Conservation (phyloP, 2,113 vertebrate species). For the Paradoxurus hermaphroditus region DNA sequence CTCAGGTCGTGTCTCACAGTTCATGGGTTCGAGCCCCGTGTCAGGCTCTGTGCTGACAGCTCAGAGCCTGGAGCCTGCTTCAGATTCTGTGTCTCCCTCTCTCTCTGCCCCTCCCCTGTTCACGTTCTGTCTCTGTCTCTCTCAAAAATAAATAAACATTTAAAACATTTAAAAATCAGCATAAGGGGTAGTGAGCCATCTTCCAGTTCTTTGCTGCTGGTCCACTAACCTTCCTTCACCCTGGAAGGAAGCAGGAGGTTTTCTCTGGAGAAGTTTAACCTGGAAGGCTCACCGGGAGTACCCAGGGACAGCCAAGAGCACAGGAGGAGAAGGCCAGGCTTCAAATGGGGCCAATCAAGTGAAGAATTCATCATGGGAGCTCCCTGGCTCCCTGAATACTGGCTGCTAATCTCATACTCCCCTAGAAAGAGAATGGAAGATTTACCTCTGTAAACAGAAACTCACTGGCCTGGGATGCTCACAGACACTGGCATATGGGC, state of each 20-base stretch:
- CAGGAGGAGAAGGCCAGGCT: neutral
- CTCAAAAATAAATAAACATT: no score
- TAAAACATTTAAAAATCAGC: neutral
- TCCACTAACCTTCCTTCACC: neutral
- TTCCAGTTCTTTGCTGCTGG: neutral
- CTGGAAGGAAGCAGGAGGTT: neutral
- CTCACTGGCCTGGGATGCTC: neutral
- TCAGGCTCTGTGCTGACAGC: no score
- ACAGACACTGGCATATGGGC: accelerated
- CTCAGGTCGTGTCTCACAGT: no score
- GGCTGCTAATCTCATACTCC: neutral
- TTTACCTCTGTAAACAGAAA: neutral
- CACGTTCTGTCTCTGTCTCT: no score
- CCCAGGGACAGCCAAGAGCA: neutral
- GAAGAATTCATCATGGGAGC: neutral
- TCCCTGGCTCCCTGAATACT: neutral
- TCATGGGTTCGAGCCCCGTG: no score
- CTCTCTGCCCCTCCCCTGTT: no score
- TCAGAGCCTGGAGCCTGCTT: no score
- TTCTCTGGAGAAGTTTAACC: neutral
- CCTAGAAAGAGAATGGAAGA: neutral
- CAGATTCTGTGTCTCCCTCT: no score
- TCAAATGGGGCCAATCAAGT: neutral
- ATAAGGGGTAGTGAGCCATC: neutral
- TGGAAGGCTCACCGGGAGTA: neutral